These are phyloP conservation scores for Euschistus heros DNA, from an alignment of 1,140 invertebrate genomes.

Conservation along the genomic window DNA sequence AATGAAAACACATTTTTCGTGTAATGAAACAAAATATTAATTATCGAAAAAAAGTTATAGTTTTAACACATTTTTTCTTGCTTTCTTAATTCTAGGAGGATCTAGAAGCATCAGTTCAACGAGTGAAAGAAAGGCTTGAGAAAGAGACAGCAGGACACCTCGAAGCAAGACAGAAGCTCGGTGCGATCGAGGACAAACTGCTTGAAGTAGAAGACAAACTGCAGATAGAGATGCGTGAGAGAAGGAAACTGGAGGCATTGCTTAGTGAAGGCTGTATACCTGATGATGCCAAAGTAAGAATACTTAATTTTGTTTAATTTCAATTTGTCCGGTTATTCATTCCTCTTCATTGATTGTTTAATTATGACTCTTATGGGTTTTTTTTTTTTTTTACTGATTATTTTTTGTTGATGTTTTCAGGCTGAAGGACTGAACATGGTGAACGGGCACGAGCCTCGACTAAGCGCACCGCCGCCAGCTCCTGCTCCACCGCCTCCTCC, in stretches of 20 bases:
- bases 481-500: slow-evolving; percentile 44
- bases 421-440: slow-evolving; percentile 30
- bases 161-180: slow-evolving; percentile 69
- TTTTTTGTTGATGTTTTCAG: slow-evolving; percentile 21
- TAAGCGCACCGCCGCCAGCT: slow-evolving; percentile 42
- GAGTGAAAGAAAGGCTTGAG: slow-evolving; percentile 81
- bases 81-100: slow-evolving; percentile 54
- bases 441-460: slow-evolving; percentile 22
- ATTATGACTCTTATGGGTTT: too few species aligned
- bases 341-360: too few species aligned
- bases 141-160: slow-evolving; percentile 77
- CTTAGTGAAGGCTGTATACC: slow-evolving; percentile 80
- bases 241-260: slow-evolving; percentile 69
- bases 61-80: too few species aligned
- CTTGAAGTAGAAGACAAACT: slow-evolving; percentile 63
- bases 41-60: too few species aligned
- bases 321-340: too few species aligned
- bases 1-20: too few species aligned
- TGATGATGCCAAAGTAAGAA: slow-evolving; percentile 74
- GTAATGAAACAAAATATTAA: too few species aligned
- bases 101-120: slow-evolving; percentile 65
- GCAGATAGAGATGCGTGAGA: slow-evolving; percentile 69
- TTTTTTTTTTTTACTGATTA: too few species aligned
- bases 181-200: slow-evolving; percentile 60
- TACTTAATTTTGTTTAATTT: too few species aligned